Evolutionary conservation across 2,888 invertebrate genomes (phyloP).

Genomic region (Papilio elwesi): DNA sequence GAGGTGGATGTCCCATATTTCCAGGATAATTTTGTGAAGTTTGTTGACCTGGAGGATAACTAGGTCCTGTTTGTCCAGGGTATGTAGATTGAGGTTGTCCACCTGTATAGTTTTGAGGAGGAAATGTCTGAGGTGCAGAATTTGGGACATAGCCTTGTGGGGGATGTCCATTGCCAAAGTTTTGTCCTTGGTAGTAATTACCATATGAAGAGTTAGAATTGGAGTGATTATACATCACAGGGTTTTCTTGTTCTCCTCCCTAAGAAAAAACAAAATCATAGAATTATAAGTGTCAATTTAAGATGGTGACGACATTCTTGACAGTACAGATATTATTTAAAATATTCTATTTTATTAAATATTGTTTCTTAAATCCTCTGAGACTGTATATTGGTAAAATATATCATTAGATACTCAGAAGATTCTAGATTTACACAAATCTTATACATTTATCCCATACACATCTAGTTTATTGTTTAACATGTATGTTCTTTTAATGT

Average conservation of each 20-base stretch:
- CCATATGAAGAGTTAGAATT: slow-evolving; percentile 74
- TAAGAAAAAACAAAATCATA: slow-evolving; percentile 44
- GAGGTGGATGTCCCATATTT: slow-evolving; percentile 76
- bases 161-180: slow-evolving; percentile 78
- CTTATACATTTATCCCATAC: no score
- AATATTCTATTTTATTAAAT: no score
- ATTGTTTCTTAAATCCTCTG: no score
- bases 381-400: no score
- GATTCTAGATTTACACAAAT: no score
- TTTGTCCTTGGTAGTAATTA: slow-evolving; percentile 78
- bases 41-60: slow-evolving; percentile 73
- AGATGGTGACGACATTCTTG: no score
- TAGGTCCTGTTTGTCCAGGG: slow-evolving; percentile 67
- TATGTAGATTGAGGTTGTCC: slow-evolving; percentile 66
- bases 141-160: slow-evolving; percentile 75
- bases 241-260: slow-evolving; percentile 79
- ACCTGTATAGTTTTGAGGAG: slow-evolving; percentile 71
- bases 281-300: no score
- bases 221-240: slow-evolving; percentile 75
- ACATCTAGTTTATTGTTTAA: no score
- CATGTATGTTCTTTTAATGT: no score
- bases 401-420: no score
- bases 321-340: no score
- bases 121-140: slow-evolving; percentile 71
- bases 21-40: slow-evolving; percentile 75